phyloP scores from a whole-genome alignment of 2,888 invertebrate genomes.

The Polyommatus iphigenia region DNA sequence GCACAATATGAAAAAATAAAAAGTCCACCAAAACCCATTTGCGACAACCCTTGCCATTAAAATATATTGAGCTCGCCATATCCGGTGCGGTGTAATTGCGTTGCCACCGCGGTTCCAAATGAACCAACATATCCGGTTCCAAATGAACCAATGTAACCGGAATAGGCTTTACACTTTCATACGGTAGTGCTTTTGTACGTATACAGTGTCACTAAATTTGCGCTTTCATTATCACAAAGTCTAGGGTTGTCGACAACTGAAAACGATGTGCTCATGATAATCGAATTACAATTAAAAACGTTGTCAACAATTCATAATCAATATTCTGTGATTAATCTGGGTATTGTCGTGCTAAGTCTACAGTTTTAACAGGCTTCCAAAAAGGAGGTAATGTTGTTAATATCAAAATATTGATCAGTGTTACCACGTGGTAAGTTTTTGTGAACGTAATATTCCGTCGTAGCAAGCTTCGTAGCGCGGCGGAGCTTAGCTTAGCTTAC shows the following conservation, averaged over 20 bases:
- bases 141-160: slow-evolving; percentile 9
- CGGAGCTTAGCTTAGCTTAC: too few relatives aligned
- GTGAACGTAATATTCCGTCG: too few relatives aligned
- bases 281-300: neutral
- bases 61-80: neutral
- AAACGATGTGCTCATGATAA: neutral
- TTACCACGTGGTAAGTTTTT: too few relatives aligned
- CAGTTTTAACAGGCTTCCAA: too few relatives aligned
- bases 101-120: neutral
- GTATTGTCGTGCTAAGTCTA: too few relatives aligned
- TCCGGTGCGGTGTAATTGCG: slow-evolving; percentile 7
- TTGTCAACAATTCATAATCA: neutral
- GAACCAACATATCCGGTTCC: slow-evolving; percentile 1
- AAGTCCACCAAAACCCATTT: neutral
- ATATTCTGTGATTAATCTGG: neutral
- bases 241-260: neutral
- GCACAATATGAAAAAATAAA: neutral
- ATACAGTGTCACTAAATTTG: neutral
- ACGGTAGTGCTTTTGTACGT: neutral
- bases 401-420: too few relatives aligned
- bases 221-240: neutral
- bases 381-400: too few relatives aligned
- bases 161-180: slow-evolving; percentile 13
- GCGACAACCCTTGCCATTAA: neutral
- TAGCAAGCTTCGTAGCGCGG: too few relatives aligned